These are phyloP conservation scores for Calycopis cecrops DNA, from an alignment of 1,140 invertebrate genomes.

Conservation along the genomic window DNA sequence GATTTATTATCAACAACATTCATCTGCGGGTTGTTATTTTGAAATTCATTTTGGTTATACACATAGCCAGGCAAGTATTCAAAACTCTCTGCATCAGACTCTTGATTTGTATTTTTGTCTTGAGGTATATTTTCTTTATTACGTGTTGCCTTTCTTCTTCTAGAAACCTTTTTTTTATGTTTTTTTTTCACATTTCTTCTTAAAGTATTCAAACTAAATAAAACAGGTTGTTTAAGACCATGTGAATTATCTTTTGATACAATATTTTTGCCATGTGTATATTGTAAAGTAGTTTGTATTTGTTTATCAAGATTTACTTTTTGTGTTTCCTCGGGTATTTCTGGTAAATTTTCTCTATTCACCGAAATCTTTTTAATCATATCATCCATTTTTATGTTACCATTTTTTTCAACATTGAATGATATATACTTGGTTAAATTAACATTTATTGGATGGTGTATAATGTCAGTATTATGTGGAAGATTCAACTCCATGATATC, in stretches of 20 bases:
- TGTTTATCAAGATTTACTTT: slow-evolving; percentile 53
- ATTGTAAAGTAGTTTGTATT: slow-evolving; percentile 58
- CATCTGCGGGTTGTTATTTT: slow-evolving; percentile 25
- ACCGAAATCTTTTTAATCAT: slow-evolving; percentile 42
- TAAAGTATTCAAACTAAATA: slow-evolving; percentile 54
- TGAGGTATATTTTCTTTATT: slow-evolving; percentile 35
- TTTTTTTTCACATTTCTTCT: slow-evolving; percentile 42
- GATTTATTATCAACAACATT: slow-evolving; percentile 54
- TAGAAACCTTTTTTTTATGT: slow-evolving; percentile 36
- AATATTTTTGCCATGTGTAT: slow-evolving; percentile 28
- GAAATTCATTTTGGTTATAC: slow-evolving; percentile 58
- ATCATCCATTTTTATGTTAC: slow-evolving; percentile 43
- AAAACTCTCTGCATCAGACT: slow-evolving; percentile 70
- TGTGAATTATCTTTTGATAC: neutral
- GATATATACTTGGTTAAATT: slow-evolving; percentile 66
- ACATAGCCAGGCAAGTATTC: slow-evolving; percentile 72
- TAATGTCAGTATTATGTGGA: slow-evolving; percentile 38
- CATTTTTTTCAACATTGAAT: slow-evolving; percentile 61
- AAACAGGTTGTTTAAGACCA: slow-evolving; percentile 35
- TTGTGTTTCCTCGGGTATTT: slow-evolving; percentile 28
- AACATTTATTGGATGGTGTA: slow-evolving; percentile 49
- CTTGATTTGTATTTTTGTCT: slow-evolving; percentile 50
- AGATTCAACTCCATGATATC: slow-evolving; percentile 54
- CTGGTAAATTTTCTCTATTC: slow-evolving; percentile 41
- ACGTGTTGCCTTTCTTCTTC: slow-evolving; percentile 29